Percentiles rank a stretch among this genome's conserved stretches.
These are phyloP conservation scores for Agonopterix alstromeriana DNA, from an alignment of 2,888 invertebrate species.

Conservation along the genomic window DNA sequence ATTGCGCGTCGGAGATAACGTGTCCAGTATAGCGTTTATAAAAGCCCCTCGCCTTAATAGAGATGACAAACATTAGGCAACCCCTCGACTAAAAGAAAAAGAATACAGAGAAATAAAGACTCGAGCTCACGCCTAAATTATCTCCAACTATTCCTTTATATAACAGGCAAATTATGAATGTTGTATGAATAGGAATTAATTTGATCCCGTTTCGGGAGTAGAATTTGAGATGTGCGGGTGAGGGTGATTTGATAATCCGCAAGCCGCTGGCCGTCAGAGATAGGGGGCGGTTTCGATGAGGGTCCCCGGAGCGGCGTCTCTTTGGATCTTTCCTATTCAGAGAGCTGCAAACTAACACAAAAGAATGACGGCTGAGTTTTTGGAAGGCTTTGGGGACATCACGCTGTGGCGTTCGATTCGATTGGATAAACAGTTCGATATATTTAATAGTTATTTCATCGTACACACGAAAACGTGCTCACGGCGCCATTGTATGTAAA, in stretches of 20 bases:
- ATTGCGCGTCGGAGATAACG: slow-evolving; percentile 58
- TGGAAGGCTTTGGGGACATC: slow-evolving; percentile 17
- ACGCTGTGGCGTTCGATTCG: slow-evolving; percentile 19
- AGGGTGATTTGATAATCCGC: slow-evolving; percentile 54
- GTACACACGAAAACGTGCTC: slow-evolving; percentile 48
- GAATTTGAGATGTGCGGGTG: slow-evolving; percentile 13
- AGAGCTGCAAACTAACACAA: slow-evolving; percentile 19
- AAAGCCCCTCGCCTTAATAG: slow-evolving; percentile 16
- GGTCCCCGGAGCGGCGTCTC: slow-evolving; percentile 35
- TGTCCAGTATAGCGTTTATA: slow-evolving; percentile 45
- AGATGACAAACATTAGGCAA: slow-evolving; percentile 3
- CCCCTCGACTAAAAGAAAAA: neutral
- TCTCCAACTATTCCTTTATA: no score
- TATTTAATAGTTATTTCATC: slow-evolving; percentile 48
- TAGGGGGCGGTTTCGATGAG: slow-evolving; percentile 48
- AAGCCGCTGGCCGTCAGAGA: slow-evolving; percentile 55
- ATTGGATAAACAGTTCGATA: slow-evolving; percentile 22
- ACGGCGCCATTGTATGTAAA: slow-evolving; percentile 57
- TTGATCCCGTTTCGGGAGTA: neutral
- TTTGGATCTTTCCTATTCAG: slow-evolving; percentile 32
- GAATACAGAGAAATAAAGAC: no score
- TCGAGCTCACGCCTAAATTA: no score
- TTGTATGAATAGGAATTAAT: slow-evolving; percentile 1
- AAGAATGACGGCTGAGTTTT: slow-evolving; percentile 26
- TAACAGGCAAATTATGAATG: neutral